phyloP scores from a whole-genome alignment of 2,113 vertebrate species.

The Dipodomys spectabilis region DNA sequence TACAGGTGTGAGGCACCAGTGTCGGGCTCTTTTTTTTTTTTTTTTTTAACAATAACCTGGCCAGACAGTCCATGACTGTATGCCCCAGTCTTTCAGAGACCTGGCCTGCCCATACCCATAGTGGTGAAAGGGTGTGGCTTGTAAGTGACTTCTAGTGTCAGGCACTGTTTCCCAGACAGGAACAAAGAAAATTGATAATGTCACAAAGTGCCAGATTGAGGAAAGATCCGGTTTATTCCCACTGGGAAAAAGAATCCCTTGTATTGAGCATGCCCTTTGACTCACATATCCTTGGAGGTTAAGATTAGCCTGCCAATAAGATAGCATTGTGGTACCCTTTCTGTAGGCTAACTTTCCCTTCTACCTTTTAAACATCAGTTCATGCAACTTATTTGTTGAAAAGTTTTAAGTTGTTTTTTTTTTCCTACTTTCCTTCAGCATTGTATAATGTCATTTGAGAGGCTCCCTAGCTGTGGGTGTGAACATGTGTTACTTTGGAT shows the following conservation, averaged over 20 bases:
- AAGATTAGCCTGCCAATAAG: neutral
- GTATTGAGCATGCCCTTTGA: neutral
- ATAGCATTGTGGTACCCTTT: neutral
- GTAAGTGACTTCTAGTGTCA: constrained; percentile 60
- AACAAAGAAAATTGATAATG: constrained; percentile 68
- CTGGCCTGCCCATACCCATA: neutral
- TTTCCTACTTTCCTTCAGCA: neutral
- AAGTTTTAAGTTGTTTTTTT: neutral
- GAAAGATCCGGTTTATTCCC: neutral
- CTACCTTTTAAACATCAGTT: neutral
- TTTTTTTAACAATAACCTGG: neutral
- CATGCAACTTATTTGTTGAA: neutral
- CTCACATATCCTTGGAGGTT: neutral
- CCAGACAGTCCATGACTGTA: neutral
- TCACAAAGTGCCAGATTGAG: neutral
- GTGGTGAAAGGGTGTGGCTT: constrained; percentile 49
- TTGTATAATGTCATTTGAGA: neutral
- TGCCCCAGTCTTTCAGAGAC: neutral
- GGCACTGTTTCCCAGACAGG: constrained; percentile 20
- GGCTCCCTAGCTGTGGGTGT: neutral
- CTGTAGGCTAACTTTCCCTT: constrained; percentile 46
- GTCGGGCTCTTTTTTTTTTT: too few species aligned
- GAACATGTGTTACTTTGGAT: neutral
- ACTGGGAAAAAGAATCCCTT: neutral
- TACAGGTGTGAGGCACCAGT: too few species aligned